Base-by-base conservation (phyloP, 2,797 vertebrate species). In the Rhinoraja longicauda region DNA sequence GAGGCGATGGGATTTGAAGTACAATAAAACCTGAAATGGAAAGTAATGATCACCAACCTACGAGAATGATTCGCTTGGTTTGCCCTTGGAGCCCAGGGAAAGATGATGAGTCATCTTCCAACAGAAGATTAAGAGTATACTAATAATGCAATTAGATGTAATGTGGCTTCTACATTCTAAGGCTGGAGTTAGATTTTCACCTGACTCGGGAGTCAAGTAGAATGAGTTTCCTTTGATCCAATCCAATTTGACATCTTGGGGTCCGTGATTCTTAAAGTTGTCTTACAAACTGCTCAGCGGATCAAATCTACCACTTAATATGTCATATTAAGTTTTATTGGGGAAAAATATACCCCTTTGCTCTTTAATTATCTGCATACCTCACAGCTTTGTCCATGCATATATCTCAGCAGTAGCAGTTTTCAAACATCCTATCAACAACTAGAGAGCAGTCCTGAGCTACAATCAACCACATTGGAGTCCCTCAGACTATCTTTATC, bases 11-110 rank as follows among this genome's bases (percentile, higher is more conserved):
- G 9, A 84, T 84, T 59, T 26, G 13, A 59, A 59, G 26, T 13
- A 59, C 26, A 84, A 59, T 59, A 15, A 39, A 59, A 12, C 12
- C 59, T 26, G 0, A 24, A 62, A 57, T 32, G n/a, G 59, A 64
- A 86, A 32, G 57, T 86, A 86, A 86, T 86, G 64, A 59, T 86
- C 59, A 62, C 15, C 62, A n/a, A 86, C 19, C n/a, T 86, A 64
- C 29, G 17, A 15, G 1, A 86, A n/a, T n/a, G 17, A 32, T 86
- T 64, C 9, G 7, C 57, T 84, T 59, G 53, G 29, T 84, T 45
- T 79, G 39, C 39, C 53, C 53, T 57, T n/a, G 6, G 29, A 86
- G 6, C 0, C 29, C 36, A 32, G 82, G n/a, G 59, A 86, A 29
- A 32, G 62, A 64, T 19, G 13, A 1, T 86, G 82, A 86, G n/a